Base-by-base conservation (phyloP, 1,140 invertebrate genomes). In the Diorhabda carinulata region DNA sequence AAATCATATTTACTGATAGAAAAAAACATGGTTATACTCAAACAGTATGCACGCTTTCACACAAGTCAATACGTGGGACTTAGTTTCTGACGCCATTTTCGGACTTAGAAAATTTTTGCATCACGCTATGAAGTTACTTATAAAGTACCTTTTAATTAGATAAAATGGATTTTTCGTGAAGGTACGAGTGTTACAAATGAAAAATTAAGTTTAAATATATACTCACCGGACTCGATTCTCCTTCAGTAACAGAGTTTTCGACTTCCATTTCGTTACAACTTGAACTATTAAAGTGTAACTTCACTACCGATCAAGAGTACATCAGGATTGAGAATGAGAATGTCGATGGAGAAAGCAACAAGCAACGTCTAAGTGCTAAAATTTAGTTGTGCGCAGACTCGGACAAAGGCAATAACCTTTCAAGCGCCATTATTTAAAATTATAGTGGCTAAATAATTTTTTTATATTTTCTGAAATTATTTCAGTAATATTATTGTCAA, bases 91-190 rank as follows among this genome's bases (percentile, higher is more conserved):
- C 90, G 90, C 89, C 90, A 91, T 91, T 89, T 91, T 91, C 87
- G 88, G 89, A 91, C 89, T 91, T 91, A 90, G 89, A 90, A 91
- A 90, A 90, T 85, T 89, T 90, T 88, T 82, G 84, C 82, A 78
- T 65, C 69, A 70, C 70, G 64, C 66, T 57, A 43, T 64, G 66
- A 68, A 61, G 60, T 47, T 71, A 74, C 72, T 66, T 82, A 78
- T 66, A 78, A 81, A 80, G 71, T 67, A 67, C 56, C 43, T 5
- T 72, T 73, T 74, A 57, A 7, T 57, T 43, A 40, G 5, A 43
- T 42, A 66, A 72, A 47, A 4, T 2, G 2, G 45, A 52, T 72
- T 77, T 74, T 75, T 45, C 67, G 64, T 41, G 40, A 52, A 62
- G 41, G 66, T 57, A 69, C 71, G 75, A 72, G 64, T 62, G 47